phyloP scores from a whole-genome alignment of 2,888 invertebrate genomes.

The Arctia plantaginis region DNA sequence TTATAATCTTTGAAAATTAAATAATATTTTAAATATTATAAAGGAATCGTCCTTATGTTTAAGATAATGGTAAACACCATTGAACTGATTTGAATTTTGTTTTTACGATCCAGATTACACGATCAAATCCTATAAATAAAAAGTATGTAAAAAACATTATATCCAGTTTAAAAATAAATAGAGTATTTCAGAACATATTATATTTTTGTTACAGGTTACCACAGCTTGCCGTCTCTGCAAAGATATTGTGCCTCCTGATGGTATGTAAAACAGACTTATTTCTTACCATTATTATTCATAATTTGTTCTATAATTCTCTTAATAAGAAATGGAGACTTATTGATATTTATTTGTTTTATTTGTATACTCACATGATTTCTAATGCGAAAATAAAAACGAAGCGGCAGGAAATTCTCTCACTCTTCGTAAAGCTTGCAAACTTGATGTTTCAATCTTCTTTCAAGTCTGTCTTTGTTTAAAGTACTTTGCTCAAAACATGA shows the following conservation, averaged over 20 bases:
- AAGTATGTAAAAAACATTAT: not conserved
- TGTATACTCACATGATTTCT: too few species aligned
- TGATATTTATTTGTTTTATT: too few species aligned
- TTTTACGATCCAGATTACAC: not conserved
- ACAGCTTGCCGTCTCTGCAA: conserved; percentile 96
- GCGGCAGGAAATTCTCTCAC: too few species aligned
- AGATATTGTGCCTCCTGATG: conserved; percentile 96
- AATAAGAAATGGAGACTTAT: too few species aligned
- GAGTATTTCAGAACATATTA: conserved; percentile 6
- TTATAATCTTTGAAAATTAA: too few species aligned
- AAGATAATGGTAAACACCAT: not conserved
- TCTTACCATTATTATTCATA: not conserved
- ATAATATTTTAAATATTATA: too few species aligned
- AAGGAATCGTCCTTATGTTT: too few species aligned
- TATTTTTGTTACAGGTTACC: conserved; percentile 91
- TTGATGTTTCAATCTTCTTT: too few species aligned
- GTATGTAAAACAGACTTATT: conserved; percentile 84
- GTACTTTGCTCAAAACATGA: too few species aligned
- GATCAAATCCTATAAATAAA: not conserved
- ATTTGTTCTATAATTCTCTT: not conserved
- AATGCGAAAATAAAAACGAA: too few species aligned
- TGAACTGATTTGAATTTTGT: not conserved
- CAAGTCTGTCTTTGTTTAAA: too few species aligned
- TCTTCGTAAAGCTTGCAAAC: too few species aligned
- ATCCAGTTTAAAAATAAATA: not conserved